Conservation (phyloP, 2,888 invertebrate genomes). For the Amaurobius ferox region DNA sequence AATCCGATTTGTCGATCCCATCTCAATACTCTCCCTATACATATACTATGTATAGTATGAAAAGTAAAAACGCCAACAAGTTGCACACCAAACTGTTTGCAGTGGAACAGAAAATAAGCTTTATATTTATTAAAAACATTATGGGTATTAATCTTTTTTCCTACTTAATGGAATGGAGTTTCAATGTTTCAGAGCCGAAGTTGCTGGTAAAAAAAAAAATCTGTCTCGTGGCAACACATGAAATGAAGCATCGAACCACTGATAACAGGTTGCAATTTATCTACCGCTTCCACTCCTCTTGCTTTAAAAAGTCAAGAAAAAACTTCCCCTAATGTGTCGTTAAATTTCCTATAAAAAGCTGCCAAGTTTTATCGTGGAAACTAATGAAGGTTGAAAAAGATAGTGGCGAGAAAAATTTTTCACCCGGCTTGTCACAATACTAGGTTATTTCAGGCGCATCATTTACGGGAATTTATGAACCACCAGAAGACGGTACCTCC, state of each 20-base stretch:
- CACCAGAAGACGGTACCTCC: constrained; percentile 35
- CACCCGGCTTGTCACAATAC: constrained; percentile 49
- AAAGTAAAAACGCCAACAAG: background rate
- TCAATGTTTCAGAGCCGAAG: constrained; percentile 3
- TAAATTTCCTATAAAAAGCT: constrained; percentile 30
- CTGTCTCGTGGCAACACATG: background rate
- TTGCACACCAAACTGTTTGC: background rate
- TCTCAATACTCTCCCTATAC: too few relatives aligned
- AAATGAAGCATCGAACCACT: constrained; percentile 45
- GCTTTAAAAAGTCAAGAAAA: constrained; percentile 5
- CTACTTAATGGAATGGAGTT: constrained; percentile 9
- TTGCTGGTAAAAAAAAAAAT: background rate
- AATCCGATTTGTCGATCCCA: too few relatives aligned
- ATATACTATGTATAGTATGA: too few relatives aligned
- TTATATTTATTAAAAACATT: constrained; percentile 18
- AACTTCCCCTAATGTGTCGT: constrained; percentile 1
- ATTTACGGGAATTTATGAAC: constrained; percentile 49
- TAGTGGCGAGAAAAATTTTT: constrained; percentile 43
- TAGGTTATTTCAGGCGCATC: constrained; percentile 39
- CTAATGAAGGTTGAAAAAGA: constrained; percentile 39
- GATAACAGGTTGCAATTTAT: constrained; percentile 50
- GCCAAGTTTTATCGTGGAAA: constrained; percentile 46
- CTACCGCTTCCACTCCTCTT: constrained; percentile 19
- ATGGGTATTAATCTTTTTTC: constrained; percentile 9
- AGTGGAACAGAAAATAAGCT: background rate